Percentiles rank a stretch among this genome's conserved stretches.
These are phyloP conservation scores for Candidula unifasciata DNA, from an alignment of 2,888 invertebrate genomes.

Conservation along the genomic window DNA sequence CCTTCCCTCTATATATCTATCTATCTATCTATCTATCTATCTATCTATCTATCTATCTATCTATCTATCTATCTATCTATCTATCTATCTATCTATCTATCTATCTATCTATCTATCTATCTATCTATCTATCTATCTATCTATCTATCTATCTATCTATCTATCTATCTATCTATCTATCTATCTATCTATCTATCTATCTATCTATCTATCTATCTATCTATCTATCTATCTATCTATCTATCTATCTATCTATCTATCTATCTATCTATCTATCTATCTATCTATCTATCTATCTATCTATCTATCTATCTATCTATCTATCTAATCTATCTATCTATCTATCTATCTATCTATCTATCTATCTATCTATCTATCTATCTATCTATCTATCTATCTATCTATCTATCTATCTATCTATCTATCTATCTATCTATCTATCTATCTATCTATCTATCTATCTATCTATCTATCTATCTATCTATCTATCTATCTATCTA, in stretches of 20 bases:
- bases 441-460: neutral
- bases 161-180: no score
- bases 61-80: no score
- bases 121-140: no score
- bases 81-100: no score
- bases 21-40: no score
- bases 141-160: no score
- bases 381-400: neutral
- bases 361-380: neutral
- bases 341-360: neutral
- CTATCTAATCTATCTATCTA: neutral
- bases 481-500: neutral
- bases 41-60: no score
- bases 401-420: neutral
- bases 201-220: no score
- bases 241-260: conserved; percentile 15
- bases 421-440: neutral
- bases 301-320: conserved; percentile 1
- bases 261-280: conserved; percentile 15
- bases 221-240: no score
- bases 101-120: no score
- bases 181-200: no score
- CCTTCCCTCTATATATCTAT: no score
- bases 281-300: conserved; percentile 13
- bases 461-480: neutral